phyloP scores from a whole-genome alignment of 2,797 vertebrate genomes.

The Kryptolebias ocellatus region DNA sequence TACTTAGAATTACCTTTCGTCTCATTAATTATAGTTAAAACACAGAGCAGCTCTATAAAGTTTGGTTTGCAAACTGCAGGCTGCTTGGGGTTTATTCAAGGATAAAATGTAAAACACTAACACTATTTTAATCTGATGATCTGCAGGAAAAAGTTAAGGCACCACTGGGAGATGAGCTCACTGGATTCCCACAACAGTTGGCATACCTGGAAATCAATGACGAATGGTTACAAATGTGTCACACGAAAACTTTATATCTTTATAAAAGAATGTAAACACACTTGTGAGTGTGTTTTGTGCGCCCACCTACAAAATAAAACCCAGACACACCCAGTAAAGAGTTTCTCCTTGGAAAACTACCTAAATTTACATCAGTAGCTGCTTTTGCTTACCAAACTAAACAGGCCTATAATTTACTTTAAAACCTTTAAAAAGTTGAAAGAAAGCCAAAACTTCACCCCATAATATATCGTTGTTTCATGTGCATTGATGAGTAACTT shows the following conservation, averaged over 20 bases:
- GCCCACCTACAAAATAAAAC: slow-evolving; percentile 3
- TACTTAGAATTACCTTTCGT: too few relatives aligned
- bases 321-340: slow-evolving; percentile 20
- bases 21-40: too few relatives aligned
- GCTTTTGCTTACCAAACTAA: slow-evolving; percentile 39
- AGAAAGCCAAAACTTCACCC: slow-evolving; percentile 15
- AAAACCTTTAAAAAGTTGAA: not conserved
- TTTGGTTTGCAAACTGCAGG: too few relatives aligned
- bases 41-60: too few relatives aligned
- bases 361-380: slow-evolving; percentile 15
- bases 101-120: too few relatives aligned
- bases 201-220: slow-evolving; percentile 33
- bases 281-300: too few relatives aligned
- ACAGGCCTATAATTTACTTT: slow-evolving; percentile 13
- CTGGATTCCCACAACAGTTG: slow-evolving; percentile 13
- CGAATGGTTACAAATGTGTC: slow-evolving; percentile 65
- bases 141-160: slow-evolving; percentile 5
- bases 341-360: slow-evolving; percentile 39
- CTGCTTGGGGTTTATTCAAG: too few relatives aligned
- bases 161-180: not conserved
- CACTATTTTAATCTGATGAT: slow-evolving; percentile 7
- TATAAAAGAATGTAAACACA: slow-evolving; percentile 20
- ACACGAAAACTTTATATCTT: slow-evolving; percentile 34
- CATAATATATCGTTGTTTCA: slow-evolving; percentile 5
- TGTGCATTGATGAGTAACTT: slow-evolving; percentile 1